Conservation (phyloP, 2,888 invertebrate genomes). For the Seira ritae region DNA sequence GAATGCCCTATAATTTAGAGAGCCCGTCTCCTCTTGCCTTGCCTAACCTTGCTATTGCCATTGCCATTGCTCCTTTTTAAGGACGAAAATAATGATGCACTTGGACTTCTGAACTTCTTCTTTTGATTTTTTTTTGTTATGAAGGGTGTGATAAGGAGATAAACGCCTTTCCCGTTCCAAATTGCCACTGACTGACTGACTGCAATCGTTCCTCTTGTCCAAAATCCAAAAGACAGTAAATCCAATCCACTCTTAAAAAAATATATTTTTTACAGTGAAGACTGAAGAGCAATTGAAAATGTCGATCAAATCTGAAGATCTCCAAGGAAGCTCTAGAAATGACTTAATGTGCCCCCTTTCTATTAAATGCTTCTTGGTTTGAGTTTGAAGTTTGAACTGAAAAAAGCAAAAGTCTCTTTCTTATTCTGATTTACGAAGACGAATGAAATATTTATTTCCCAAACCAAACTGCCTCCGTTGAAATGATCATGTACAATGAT, state of each 20-base stretch:
- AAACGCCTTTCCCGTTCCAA: slow-evolving; percentile 36
- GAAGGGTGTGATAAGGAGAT: slow-evolving; percentile 38
- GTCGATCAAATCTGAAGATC: slow-evolving; percentile 57
- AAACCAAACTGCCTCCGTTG: too few relatives aligned
- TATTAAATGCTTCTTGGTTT: slow-evolving; percentile 1
- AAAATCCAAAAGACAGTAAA: background rate
- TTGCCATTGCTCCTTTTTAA: background rate
- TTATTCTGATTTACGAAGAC: too few relatives aligned
- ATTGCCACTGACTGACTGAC: slow-evolving; percentile 36
- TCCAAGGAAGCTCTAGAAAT: slow-evolving; percentile 33
- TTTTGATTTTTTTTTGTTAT: slow-evolving; percentile 44
- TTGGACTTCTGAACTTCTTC: background rate
- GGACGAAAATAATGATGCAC: slow-evolving; percentile 36
- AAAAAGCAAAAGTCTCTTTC: too few relatives aligned
- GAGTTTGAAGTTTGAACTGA: background rate
- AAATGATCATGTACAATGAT: too few relatives aligned
- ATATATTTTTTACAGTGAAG: slow-evolving; percentile 1
- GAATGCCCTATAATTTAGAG: background rate
- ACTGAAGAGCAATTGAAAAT: slow-evolving; percentile 48
- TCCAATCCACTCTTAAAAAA: background rate
- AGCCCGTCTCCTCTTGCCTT: background rate
- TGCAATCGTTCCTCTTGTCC: background rate
- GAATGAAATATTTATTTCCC: too few relatives aligned
- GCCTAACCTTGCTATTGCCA: background rate
- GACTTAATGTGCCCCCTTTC: slow-evolving; percentile 18